These are phyloP conservation scores for Onchidella celtica DNA, from an alignment of 2,888 invertebrate genomes.

Conservation along the genomic window DNA sequence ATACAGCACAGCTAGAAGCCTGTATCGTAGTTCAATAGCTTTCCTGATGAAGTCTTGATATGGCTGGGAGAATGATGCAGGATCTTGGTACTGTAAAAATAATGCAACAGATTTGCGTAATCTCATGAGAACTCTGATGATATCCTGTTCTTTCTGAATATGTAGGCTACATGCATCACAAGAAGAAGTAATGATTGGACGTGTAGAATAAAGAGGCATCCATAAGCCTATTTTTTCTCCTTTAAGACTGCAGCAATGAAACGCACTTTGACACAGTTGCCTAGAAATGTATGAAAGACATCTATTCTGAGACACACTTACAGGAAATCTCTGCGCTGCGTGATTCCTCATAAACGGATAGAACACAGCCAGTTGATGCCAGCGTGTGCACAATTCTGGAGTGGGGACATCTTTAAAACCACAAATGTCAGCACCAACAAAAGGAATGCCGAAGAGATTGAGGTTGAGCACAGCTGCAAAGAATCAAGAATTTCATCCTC, in stretches of 20 bases:
- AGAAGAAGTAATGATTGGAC: too few relatives aligned
- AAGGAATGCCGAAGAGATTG: slow-evolving; percentile 77
- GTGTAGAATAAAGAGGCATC: too few relatives aligned
- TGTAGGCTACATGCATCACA: too few relatives aligned
- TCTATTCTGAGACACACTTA: slow-evolving; percentile 50
- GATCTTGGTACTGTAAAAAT: slow-evolving; percentile 90
- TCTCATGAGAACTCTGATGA: too few relatives aligned
- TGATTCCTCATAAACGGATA: slow-evolving; percentile 80
- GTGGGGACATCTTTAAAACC: slow-evolving; percentile 75
- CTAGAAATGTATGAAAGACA: too few relatives aligned
- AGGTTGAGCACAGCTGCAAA: slow-evolving; percentile 85
- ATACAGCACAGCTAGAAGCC: slow-evolving; percentile 81
- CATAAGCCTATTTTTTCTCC: too few relatives aligned
- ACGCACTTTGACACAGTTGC: too few relatives aligned
- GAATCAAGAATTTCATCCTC: background rate
- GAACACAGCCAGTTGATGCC: slow-evolving; percentile 79
- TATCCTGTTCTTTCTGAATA: too few relatives aligned
- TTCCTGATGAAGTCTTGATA: slow-evolving; percentile 82
- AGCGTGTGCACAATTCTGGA: slow-evolving; percentile 77
- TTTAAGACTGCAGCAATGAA: too few relatives aligned
- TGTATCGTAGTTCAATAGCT: slow-evolving; percentile 77
- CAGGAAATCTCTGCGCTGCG: slow-evolving; percentile 59
- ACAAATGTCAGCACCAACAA: slow-evolving; percentile 79
- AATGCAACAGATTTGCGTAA: too few relatives aligned
- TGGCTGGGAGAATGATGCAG: slow-evolving; percentile 86